These are phyloP conservation scores for Cheilosia variabilis DNA, from an alignment of 2,888 invertebrate species.

Conservation along the genomic window DNA sequence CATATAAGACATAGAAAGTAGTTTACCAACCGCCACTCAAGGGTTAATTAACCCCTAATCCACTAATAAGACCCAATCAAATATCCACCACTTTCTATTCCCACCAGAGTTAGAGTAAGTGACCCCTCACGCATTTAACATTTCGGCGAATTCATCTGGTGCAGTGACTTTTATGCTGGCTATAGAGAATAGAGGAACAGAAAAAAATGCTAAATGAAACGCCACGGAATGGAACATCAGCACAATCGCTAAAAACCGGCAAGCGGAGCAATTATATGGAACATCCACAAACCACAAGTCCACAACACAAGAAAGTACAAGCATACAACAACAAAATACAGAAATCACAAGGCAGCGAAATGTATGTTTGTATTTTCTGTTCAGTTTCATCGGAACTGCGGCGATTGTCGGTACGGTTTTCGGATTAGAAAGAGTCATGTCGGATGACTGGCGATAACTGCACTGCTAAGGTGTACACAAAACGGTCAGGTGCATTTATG, in stretches of 20 bases:
- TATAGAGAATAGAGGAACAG: not conserved
- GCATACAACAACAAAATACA: not conserved
- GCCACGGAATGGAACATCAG: conserved; percentile 3
- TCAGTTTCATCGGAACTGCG: conserved; percentile 55
- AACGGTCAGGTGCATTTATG: conserved; percentile 59
- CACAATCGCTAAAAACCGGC: conserved; percentile 16
- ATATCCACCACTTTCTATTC: not conserved
- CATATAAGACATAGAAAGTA: not conserved
- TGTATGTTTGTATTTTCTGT: conserved; percentile 1
- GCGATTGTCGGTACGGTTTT: conserved; percentile 32
- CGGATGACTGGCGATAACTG: not conserved
- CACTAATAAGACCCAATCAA: not conserved
- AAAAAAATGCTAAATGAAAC: not conserved
- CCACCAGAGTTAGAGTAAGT: not conserved
- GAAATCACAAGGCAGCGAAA: not conserved
- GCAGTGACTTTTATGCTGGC: not conserved
- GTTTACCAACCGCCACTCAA: conserved; percentile 13
- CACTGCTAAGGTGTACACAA: conserved; percentile 2
- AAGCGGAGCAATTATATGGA: conserved; percentile 1
- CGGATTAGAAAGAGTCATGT: not conserved
- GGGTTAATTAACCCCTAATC: conserved; percentile 53
- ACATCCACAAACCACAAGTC: too few species aligned
- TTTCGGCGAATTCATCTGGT: conserved; percentile 30
- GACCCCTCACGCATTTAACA: conserved; percentile 12
- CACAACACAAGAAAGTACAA: conserved; percentile 2